Conservation (phyloP, 2,113 vertebrate genomes). For the Spilogale gracilis region DNA sequence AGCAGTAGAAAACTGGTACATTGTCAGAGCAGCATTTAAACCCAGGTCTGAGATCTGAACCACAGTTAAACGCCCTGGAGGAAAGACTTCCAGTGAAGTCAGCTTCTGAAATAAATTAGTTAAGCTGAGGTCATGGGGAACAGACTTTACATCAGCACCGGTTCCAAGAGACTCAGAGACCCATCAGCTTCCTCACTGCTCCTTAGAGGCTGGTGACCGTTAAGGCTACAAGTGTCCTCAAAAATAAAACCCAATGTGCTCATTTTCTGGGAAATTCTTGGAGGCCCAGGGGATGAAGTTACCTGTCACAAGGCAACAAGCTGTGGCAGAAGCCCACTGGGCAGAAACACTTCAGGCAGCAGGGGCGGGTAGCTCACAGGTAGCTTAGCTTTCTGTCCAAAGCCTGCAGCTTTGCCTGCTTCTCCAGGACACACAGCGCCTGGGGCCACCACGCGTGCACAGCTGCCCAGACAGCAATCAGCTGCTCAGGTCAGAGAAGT, state of each 20-base stretch:
- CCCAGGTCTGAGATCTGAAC: not conserved
- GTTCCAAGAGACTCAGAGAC: not conserved
- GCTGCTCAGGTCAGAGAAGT: not conserved
- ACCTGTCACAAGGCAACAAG: not conserved
- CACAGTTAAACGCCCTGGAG: not conserved
- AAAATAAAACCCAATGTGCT: not conserved
- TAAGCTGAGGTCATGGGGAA: not conserved
- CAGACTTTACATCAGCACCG: not conserved
- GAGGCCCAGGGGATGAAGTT: not conserved
- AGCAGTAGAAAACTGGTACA: not conserved
- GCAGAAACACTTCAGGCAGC: not conserved
- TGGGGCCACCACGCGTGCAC: not conserved
- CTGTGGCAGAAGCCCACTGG: not conserved
- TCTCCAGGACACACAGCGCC: not conserved
- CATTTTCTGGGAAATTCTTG: conserved; percentile 7
- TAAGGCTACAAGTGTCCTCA: not conserved
- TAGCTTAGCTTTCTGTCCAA: not conserved
- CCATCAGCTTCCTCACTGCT: not conserved
- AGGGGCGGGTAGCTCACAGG: not conserved
- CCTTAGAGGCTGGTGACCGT: not conserved
- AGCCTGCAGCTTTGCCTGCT: not conserved
- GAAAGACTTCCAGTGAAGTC: not conserved
- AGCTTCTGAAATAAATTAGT: not conserved
- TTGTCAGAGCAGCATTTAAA: not conserved
- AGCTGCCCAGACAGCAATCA: not conserved